phyloP scores from a whole-genome alignment of 1,140 invertebrate species.

The Aphidius gifuensis region DNA sequence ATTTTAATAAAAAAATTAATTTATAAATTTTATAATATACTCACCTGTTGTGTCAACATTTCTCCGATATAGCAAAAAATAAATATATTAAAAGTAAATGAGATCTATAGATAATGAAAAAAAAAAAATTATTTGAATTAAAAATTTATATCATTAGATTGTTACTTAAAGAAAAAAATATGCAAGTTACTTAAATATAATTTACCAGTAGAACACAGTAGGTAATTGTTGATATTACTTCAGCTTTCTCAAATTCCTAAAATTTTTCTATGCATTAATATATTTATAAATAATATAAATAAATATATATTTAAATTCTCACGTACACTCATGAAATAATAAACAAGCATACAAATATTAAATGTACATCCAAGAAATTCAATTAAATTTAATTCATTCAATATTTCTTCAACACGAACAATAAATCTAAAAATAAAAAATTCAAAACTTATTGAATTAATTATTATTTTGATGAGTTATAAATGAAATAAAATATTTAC shows the following conservation, averaged over 20 bases:
- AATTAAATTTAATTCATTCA: conserved; percentile 41
- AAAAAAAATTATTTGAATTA: not conserved
- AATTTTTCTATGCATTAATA: not conserved
- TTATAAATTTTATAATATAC: not conserved
- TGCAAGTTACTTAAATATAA: too few relatives aligned
- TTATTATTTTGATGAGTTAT: not conserved
- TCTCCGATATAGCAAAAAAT: conserved; percentile 25
- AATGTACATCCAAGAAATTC: conserved; percentile 43
- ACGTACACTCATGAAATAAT: conserved; percentile 40
- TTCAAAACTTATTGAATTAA: not conserved
- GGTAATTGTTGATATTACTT: conserved; percentile 27
- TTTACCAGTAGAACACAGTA: conserved; percentile 29
- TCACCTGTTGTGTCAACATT: conserved; percentile 16
- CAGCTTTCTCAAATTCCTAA: conserved; percentile 34
- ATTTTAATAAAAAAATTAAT: not conserved
- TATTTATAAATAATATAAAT: not conserved
- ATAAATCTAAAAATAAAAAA: conserved; percentile 34
- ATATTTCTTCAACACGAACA: conserved; percentile 31
- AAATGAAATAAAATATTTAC: too few relatives aligned
- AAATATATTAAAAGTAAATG: conserved; percentile 26
- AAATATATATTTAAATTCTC: not conserved
- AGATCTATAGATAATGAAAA: not conserved
- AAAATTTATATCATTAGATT: not conserved
- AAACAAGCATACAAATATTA: conserved; percentile 44
- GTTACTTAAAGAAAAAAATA: too few relatives aligned